Evolutionary conservation across 2,888 invertebrate species (phyloP), one percentile per base, ranked within the genome.

Genomic region (Chrysolina oricalcia): DNA sequence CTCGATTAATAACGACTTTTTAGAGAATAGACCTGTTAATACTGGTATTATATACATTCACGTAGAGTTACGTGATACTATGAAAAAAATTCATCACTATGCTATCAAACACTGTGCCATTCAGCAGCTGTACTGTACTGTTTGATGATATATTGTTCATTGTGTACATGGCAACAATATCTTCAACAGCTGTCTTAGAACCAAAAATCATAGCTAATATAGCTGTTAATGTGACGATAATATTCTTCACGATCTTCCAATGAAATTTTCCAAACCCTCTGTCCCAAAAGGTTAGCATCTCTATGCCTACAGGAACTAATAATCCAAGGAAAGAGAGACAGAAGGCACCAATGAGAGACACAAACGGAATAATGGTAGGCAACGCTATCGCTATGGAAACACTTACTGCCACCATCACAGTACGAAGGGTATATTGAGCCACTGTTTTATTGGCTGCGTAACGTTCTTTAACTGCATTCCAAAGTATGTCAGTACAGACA

Each of bases 401-500:
- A 87, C 93, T 91, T 17, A 91, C 88, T 2, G 92, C 91, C 13
- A 92, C 93, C 86, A 94, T 87, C 75, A 94, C 90, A 80, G 93
- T 92, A 84, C 91, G 91, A 88, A 96, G 90, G 40, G 93, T 88
- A 88, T 97, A 97, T 87, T 97, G 96, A 5, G 94, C 93, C 15
- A 94, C 84, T 21, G 91, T 88, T 10, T 93, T 93, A 65, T 92
- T 91, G 84, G 93, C 93, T 5, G 79, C 73, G 81, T 81, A 86
- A 80, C 90, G 91, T 0, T 95, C 93, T 86, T 96, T 94, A 68
- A 98, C 90, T 68, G 91, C 91, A 83, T 94, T 95, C 97, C 97
- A 98, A 78, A 94, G 94, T 81, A 99, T 97, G 86, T 96, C 96
- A 73, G 98, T 91, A 87, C 98, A 98, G n/a, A 99, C 98, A 90